Evolutionary conservation across 2,797 vertebrate genomes (phyloP).

Genomic region (Astyanax mexicanus): DNA sequence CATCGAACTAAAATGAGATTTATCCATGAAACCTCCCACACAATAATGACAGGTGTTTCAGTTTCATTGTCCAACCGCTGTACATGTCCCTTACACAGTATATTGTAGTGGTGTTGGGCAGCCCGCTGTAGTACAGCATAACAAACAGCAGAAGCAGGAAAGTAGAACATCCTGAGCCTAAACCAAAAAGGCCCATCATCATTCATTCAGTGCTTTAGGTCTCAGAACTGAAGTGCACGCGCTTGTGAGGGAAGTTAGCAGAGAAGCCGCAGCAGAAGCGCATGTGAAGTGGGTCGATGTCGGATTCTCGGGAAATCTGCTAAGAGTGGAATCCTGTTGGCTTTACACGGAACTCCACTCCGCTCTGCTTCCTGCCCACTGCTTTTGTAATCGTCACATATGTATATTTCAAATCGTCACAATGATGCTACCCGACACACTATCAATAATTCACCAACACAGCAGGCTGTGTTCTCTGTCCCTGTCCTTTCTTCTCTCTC

Average conservation of each 20-base stretch:
- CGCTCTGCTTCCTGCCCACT: neutral
- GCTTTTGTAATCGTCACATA: slow-evolving; percentile 10
- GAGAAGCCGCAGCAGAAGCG: neutral
- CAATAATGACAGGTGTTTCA: no score
- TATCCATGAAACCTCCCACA: no score
- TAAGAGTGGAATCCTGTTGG: slow-evolving; percentile 3
- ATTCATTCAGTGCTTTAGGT: slow-evolving; percentile 25
- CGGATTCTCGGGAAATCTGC: neutral
- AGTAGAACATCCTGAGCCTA: neutral
- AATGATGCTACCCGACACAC: slow-evolving; percentile 44
- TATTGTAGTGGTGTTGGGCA: no score
- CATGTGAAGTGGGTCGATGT: neutral
- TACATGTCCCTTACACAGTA: no score
- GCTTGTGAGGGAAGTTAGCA: slow-evolving; percentile 6
- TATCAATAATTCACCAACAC: slow-evolving; percentile 50
- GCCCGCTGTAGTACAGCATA: no score
- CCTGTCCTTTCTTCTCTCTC: no score
- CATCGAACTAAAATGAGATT: no score
- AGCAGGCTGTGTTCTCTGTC: slow-evolving; percentile 18
- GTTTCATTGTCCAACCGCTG: no score
- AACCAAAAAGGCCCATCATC: slow-evolving; percentile 15
- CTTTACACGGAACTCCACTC: neutral
- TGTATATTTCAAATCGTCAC: slow-evolving; percentile 47
- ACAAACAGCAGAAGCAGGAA: no score
- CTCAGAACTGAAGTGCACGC: neutral